These are phyloP conservation scores for Rhodophaea formosa DNA, from an alignment of 2,888 invertebrate genomes.

Conservation along the genomic window DNA sequence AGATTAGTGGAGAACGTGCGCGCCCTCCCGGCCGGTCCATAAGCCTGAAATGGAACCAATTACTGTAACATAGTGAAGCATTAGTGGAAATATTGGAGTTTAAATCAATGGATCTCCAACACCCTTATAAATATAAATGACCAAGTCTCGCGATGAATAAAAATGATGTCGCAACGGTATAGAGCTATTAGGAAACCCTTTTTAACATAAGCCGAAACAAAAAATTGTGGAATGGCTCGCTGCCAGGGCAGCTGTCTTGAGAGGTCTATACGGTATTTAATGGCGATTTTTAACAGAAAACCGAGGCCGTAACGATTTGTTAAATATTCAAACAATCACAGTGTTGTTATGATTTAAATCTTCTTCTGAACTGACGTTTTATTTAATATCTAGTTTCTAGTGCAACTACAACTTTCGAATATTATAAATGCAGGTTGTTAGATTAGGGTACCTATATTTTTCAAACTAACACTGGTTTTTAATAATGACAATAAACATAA, in stretches of 20 bases:
- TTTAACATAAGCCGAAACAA: slow-evolving; percentile 57
- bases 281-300: background rate
- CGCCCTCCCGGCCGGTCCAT: slow-evolving; percentile 16
- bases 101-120: slow-evolving; percentile 19
- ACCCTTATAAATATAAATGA: slow-evolving; percentile 22
- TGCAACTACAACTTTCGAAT: too few species aligned
- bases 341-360: background rate
- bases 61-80: slow-evolving; percentile 20
- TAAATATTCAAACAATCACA: slow-evolving; percentile 57
- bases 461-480: too few species aligned
- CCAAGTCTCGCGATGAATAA: slow-evolving; percentile 30
- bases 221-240: slow-evolving; percentile 41
- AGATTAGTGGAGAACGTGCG: slow-evolving; percentile 34
- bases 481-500: too few species aligned
- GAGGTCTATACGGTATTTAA: background rate
- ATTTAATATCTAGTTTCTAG: too few species aligned
- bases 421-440: too few species aligned
- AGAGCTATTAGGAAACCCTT: slow-evolving; percentile 43
- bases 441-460: too few species aligned
- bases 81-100: slow-evolving; percentile 25
- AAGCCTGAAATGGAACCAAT: slow-evolving; percentile 27
- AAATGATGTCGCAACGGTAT: slow-evolving; percentile 34
- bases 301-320: slow-evolving; percentile 27
- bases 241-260: slow-evolving; percentile 41
- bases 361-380: background rate